phyloP scores from a whole-genome alignment of 1,140 invertebrate genomes.

The Kradibia gibbosae region DNA sequence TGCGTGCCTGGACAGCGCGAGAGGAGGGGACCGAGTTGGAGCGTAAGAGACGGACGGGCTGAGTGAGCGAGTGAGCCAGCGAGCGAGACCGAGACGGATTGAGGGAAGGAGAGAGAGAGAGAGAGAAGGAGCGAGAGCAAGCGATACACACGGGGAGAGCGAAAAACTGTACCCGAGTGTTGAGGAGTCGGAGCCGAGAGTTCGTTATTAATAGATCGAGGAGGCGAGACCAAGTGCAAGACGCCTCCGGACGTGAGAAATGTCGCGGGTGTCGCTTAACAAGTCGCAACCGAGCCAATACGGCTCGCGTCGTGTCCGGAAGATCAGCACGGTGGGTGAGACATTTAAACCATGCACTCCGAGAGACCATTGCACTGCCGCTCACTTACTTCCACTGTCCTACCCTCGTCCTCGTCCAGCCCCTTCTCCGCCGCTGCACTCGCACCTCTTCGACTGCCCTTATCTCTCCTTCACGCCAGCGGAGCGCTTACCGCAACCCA shows the following conservation, averaged over 20 bases:
- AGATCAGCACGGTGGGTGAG: slow-evolving; percentile 71
- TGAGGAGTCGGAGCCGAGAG: slow-evolving; percentile 9
- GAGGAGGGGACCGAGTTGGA: background rate
- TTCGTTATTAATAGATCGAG: slow-evolving; percentile 31
- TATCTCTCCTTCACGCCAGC: background rate
- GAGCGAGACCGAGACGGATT: background rate
- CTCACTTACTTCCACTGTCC: background rate
- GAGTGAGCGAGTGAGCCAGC: background rate
- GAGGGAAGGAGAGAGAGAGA: slow-evolving; percentile 38
- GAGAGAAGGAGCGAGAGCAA: background rate
- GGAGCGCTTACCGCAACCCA: background rate
- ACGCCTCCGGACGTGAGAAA: slow-evolving; percentile 55
- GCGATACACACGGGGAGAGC: slow-evolving; percentile 14
- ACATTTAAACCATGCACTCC: background rate
- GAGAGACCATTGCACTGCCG: background rate
- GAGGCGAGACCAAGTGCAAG: slow-evolving; percentile 24
- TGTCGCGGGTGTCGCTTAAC: slow-evolving; percentile 72
- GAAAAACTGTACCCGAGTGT: slow-evolving; percentile 5
- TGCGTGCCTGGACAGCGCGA: background rate
- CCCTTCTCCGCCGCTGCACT: background rate
- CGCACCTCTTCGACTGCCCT: background rate
- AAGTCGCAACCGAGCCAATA: slow-evolving; percentile 68
- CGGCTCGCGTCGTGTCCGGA: slow-evolving; percentile 68
- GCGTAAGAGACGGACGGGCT: background rate
- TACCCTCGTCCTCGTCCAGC: background rate